Base-by-base conservation (phyloP, 2,113 vertebrate genomes). In the Colinus virginianus region DNA sequence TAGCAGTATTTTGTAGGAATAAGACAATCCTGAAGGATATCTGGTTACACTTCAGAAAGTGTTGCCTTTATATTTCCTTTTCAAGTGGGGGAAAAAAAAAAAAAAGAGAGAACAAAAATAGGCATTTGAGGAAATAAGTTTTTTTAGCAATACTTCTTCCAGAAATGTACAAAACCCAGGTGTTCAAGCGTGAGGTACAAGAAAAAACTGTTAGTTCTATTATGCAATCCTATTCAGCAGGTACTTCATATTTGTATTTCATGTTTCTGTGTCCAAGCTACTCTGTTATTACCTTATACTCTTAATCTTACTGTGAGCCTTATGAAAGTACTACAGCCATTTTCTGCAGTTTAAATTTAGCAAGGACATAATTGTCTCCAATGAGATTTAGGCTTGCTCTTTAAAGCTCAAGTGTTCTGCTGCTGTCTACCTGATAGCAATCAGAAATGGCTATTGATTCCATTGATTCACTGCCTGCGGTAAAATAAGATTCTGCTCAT, bases 301-400 rank as follows among this genome's bases (percentile, higher is more conserved):
- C 42, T 88, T 88, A 78, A 38, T 88, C 56, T 86, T 67, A 20
- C n/a, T 25, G n/a, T 10, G 51, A 83, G 23, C 61, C 46, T 78
- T 77, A 53, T 85, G 79, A 49, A 82, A 36, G 61, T 56, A 49
- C 75, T 88, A 69, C 49, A 61, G 62, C 30, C 18, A 69, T 79
- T 93, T 91, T 53, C 43, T 83, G 67, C 76, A 74, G 71, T 78
- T 91, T 78, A 74, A 83, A 51, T 74, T 90, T 68, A 82, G 48
- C 48, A 61, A 93, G 82, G n/a, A 69, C 0, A 2, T 93, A 85
- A 72, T 69, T 92, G 76, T 93, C 76, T 74, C 45, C 85, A 56
- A 42, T 59, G 83, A 94, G 90, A 95, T 93, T 90, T 90, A 93
- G 74, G 28, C 55, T 79, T 86, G 61, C 51, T 90, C 82, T 93